Percentiles rank a stretch among this genome's conserved stretches.
phyloP scores from a whole-genome alignment of 2,113 vertebrate species.

The Phodopus roborovskii region DNA sequence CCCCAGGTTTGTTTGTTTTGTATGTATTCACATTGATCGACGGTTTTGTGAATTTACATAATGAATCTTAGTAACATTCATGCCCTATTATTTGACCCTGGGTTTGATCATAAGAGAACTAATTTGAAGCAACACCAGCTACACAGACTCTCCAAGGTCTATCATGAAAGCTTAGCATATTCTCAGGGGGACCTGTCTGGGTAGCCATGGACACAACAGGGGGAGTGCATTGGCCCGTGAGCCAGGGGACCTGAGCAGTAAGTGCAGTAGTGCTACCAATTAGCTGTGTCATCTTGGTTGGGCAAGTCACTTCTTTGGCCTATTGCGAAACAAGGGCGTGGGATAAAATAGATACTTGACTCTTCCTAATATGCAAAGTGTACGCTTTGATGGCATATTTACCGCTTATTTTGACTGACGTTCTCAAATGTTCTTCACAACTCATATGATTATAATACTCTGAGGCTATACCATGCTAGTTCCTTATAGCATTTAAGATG shows the following conservation, averaged over 20 bases:
- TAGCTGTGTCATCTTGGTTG: constrained; percentile 2
- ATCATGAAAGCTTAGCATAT: background rate
- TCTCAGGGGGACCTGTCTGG: background rate
- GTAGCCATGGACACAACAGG: constrained; percentile 50
- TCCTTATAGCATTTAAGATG: background rate
- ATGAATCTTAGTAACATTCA: background rate
- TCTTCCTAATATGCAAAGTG: constrained; percentile 21
- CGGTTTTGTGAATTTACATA: background rate
- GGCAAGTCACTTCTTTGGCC: background rate
- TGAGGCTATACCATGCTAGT: background rate
- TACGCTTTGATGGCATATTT: background rate
- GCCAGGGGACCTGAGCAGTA: constrained; percentile 12
- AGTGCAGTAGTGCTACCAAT: background rate
- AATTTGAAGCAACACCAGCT: constrained; percentile 2
- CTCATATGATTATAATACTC: background rate
- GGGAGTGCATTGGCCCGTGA: background rate
- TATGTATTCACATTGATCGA: too few relatives aligned
- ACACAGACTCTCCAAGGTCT: background rate
- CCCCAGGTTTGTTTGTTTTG: background rate
- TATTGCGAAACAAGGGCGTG: constrained; percentile 26
- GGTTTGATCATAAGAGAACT: background rate
- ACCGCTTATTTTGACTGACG: background rate
- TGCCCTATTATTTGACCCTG: background rate
- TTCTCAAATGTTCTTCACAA: constrained; percentile 7
- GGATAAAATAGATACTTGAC: background rate